Percentiles rank a stretch among this genome's conserved stretches.
phyloP scores from a whole-genome alignment of 2,797 vertebrate species.

The Alectoris magna region DNA sequence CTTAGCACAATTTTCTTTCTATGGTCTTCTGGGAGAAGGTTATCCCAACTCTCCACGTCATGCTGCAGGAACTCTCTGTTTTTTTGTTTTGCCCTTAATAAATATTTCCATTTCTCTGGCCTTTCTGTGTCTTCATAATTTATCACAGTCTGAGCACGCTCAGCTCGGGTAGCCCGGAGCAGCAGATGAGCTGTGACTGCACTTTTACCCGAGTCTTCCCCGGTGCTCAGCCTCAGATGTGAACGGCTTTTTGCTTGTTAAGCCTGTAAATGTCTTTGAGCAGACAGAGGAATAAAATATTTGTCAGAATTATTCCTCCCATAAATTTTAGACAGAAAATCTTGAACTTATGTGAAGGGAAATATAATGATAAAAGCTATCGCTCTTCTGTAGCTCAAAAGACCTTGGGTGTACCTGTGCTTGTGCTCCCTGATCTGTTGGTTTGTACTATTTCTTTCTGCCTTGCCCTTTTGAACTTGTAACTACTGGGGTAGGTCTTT shows the following conservation, averaged over 20 bases:
- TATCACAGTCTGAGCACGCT: not conserved
- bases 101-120: not conserved
- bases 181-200: not conserved
- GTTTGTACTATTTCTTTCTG: not conserved
- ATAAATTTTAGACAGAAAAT: not conserved
- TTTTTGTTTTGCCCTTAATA: not conserved
- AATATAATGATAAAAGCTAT: not conserved
- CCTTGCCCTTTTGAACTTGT: not conserved
- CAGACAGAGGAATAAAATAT: not conserved
- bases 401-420: no score
- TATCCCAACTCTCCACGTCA: accelerated
- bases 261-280: not conserved
- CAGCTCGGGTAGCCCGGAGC: not conserved
- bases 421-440: not conserved
- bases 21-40: not conserved
- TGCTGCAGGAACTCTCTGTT: not conserved
- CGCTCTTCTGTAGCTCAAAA: not conserved
- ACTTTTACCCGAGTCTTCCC: not conserved
- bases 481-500: not conserved
- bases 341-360: not conserved
- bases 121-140: not conserved
- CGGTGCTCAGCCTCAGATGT: not conserved
- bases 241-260: not conserved
- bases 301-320: not conserved
- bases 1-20: not conserved